Evolutionary conservation across 2,797 vertebrate species (phyloP), one percentile per base, ranked within the genome.

Genomic region (Tadarida brasiliensis): DNA sequence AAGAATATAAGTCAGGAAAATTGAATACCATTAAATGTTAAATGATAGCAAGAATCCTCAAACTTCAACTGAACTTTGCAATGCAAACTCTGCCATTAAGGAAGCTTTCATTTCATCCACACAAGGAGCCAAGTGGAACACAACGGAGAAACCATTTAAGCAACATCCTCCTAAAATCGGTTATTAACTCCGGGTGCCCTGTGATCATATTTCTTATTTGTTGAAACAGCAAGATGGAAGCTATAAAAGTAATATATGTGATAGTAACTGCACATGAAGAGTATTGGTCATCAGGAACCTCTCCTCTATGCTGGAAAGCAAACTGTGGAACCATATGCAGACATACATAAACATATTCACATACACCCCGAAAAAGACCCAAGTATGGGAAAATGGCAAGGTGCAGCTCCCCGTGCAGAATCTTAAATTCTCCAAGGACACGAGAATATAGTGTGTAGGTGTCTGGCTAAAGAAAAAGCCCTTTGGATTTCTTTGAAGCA

Each of bases 111-210:
- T 85, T 97, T 98, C 94, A 96, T 96, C 90, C 94, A 94, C n/a
- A 93, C 26, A 71, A 77, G 44, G 61, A 96, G 94, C 56, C 44
- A 97, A 59, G 2, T 81, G 77, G 57, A 89, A 95, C 33, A 88
- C 96, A 97, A 97, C 44, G 95, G 83, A 97, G 94, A 97, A 96
- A 65, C 12, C 88, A 94, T 96, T 98, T 97, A 95, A 96, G 65
- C 68, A 96, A 97, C 94, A 97, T 85, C 47, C 59, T 92, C 49
- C 83, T 97, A 97, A 98, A 87, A 97, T 28, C 97, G 47, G 24
- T 93, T 97, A 94, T 97, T 98, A 97, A 94, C 67, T 98, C 93
- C 57, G 80, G 57, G 87, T 96, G 61, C 57, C 61, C 59, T 87
- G 8, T 95, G 84, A 87, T 93, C 63, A 78, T 87, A 97, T 96